These are phyloP conservation scores for Drosophila subobscura DNA, from an alignment of 1,140 invertebrate species.

Conservation along the genomic window DNA sequence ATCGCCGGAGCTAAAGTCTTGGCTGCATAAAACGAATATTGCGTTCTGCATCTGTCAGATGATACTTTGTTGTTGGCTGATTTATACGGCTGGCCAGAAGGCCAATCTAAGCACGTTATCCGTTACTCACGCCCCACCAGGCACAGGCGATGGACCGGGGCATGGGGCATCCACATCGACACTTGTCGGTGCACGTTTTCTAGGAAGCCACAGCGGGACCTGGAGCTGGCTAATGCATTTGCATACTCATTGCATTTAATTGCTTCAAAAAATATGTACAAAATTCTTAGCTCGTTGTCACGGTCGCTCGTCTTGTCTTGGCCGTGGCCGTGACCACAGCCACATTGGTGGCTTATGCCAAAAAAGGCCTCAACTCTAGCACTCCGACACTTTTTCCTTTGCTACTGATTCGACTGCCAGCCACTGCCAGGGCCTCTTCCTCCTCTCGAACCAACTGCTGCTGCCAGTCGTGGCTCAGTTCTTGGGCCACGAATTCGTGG, in stretches of 20 bases:
- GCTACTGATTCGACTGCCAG: constrained; percentile 38
- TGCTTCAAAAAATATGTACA: constrained; percentile 78
- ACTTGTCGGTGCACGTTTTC: constrained; percentile 64
- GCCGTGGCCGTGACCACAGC: constrained; percentile 38
- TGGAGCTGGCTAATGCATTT: constrained; percentile 61
- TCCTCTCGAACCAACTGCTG: background rate
- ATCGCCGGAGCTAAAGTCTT: constrained; percentile 34
- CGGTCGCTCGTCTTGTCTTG: constrained; percentile 41
- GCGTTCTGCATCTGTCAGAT: constrained; percentile 77
- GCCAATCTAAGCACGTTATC: constrained; percentile 75
- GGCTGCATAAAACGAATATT: constrained; percentile 69
- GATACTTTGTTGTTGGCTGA: constrained; percentile 65
- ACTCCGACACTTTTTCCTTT: constrained; percentile 16
- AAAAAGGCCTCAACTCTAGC: constrained; percentile 64
- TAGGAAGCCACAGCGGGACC: constrained; percentile 43
- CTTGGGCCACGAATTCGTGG: constrained; percentile 76
- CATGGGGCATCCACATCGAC: constrained; percentile 23
- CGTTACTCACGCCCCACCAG: constrained; percentile 61
- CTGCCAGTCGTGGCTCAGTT: constrained; percentile 64
- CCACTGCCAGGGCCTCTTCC: background rate
- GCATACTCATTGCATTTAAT: constrained; percentile 79
- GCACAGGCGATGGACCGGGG: constrained; percentile 12
- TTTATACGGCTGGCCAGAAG: constrained; percentile 57
- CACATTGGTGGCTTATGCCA: constrained; percentile 62
- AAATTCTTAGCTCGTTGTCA: constrained; percentile 64